A percentile compares a stretch with the other conserved stretches of the same genome.
phyloP scores from a whole-genome alignment of 1,140 invertebrate genomes.

The Caenorhabditis brenneri region DNA sequence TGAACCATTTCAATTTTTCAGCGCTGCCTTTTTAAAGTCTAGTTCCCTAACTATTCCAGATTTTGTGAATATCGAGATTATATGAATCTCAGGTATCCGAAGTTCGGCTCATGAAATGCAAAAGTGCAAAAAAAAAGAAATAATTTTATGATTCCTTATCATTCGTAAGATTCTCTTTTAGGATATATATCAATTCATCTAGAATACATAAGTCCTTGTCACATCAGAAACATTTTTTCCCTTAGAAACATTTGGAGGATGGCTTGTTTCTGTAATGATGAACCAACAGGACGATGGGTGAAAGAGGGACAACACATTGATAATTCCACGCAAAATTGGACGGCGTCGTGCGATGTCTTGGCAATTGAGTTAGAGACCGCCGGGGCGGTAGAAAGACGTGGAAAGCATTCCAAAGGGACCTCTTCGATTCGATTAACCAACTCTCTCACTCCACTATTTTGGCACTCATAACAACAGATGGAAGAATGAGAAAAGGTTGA shows the following conservation, averaged over 20 bases:
- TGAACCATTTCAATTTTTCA: too few relatives aligned
- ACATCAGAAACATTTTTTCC: background rate
- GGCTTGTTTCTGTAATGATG: background rate
- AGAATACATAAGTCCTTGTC: background rate
- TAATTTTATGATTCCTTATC: too few relatives aligned
- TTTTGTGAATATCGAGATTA: too few relatives aligned
- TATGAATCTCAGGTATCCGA: too few relatives aligned
- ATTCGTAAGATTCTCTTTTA: background rate
- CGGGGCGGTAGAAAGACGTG: background rate
- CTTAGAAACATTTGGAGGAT: slow-evolving; percentile 13
- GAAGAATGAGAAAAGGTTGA: background rate
- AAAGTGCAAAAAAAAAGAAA: too few relatives aligned
- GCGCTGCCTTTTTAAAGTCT: too few relatives aligned
- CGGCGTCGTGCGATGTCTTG: background rate
- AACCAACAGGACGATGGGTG: too few relatives aligned
- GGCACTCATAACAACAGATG: slow-evolving; percentile 33
- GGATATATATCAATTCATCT: too few relatives aligned
- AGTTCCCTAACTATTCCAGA: too few relatives aligned
- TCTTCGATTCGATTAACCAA: slow-evolving; percentile 13
- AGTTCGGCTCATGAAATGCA: too few relatives aligned
- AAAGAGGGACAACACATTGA: slow-evolving; percentile 11
- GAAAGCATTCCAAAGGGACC: slow-evolving; percentile 31
- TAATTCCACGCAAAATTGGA: slow-evolving; percentile 43
- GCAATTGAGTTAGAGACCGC: slow-evolving; percentile 35
- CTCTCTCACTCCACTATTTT: background rate